Evolutionary conservation across 2,888 invertebrate genomes (phyloP), one percentile per base, ranked within the genome.

Genomic region (Synanthedon vespiformis): DNA sequence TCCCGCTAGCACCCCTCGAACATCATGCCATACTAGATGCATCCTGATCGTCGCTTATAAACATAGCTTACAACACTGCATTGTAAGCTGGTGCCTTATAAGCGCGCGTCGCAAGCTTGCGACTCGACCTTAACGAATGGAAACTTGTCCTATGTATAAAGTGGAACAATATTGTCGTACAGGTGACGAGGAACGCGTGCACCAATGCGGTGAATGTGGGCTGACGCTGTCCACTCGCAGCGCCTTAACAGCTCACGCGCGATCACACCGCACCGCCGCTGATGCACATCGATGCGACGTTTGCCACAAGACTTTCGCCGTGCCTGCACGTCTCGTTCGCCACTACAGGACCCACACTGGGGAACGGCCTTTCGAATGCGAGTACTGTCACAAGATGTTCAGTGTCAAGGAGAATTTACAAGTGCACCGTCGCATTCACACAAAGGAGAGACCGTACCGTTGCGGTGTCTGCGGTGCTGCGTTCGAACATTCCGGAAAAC

Each of bases 341-440:
- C 96, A 96, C 72, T 95, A 95, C 75, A 90, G 96, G 56, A 96
- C 95, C 10, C 96, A 96, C 73, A 96, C 96, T 22, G 96, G 96
- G 41, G 96, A 96, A 73, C 92, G 96, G 63, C 96, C 96, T 1
- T 96, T 95, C 76, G 92, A 94, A 76, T 96, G 96, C 80, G 96
- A 96, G 76, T 95, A 94, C 77, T 96, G 96, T 84, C 94, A 93
- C 78, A 96, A 96, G 79, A 93, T 94, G 70, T 96, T 96, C 82
- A 95, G 95, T 70, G 96, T 96, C 8, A 96, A 96, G 79, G 96
- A 96, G 78, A 96, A 96, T 76, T 88, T 96, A 55, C 95, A 95
- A 81, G 96, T 96, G 12, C 96, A 96, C 76, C 89, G 93, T 47
- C 90, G 96, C 55, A 96, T 96, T 60, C 96, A 96, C 77, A 96